Evolutionary conservation across 2,797 vertebrate species (phyloP), one percentile per base, ranked within the genome.

Genomic region (Taenioides sp.): DNA sequence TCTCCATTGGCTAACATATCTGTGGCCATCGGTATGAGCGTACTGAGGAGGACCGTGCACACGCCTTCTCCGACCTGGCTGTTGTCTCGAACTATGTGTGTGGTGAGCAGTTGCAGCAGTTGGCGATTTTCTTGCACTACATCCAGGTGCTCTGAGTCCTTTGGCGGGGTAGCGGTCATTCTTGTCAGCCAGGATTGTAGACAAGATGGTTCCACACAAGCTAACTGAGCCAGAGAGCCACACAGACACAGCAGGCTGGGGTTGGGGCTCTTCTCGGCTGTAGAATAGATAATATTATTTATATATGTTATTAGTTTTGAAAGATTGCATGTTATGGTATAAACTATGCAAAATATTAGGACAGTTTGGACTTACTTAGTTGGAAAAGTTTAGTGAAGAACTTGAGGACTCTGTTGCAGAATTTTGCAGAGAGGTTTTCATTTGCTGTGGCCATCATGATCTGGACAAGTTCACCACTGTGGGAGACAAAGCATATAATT

Each of bases 361-460:
- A 12, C 14, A 1, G 12, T 65, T 50, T 27, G 16, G 2, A 96
- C 98, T 96, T 93, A 99, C 98, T 96, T 40, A 99, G 96, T 84
- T 99, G 97, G 91, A 99, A 99, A 78, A 99, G 97, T 87, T 98
- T 99, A 85, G 98, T 99, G 93, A 99, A 99, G 88, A 99, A 98
- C 78, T 98, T 99, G 86, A 99, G 92, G 75, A 99, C 98, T 49
- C 96, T 92, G 94, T 99, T 99, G 88, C 98, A 99, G 89, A 98
- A 99, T 86, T 98, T 99, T 16, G 97, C 97, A 0, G 98, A 99
- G 27, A 99, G 93, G 86, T 94, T 97, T 88, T 99, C 97, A 69
- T 98, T 99, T 82, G 98, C 97, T 0, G 98, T 99, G 0, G 97
- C 96, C 98, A 99, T 98, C 98, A 99, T 98, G 87, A 99, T 99